Base-by-base conservation (phyloP, 2,888 invertebrate species). In the Gortyna flavago region DNA sequence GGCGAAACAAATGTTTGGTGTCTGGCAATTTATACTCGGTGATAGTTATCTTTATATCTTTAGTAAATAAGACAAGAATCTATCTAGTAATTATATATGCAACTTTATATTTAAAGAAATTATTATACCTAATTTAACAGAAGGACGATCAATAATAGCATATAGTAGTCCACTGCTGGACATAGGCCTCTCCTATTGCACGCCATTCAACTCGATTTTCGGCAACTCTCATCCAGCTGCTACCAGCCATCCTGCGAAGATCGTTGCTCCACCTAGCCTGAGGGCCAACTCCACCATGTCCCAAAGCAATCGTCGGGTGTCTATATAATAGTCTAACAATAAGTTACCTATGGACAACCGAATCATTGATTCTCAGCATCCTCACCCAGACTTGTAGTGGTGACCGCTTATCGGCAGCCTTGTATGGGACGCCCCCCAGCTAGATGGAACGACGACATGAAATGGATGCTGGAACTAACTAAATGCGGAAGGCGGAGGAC, bases 1-100 rank as follows among this genome's bases (percentile, higher is more conserved):
- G 80, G 74, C 78, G 62, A 66, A 57, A 75, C 83, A 71, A 88
- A 86, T 84, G 79, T 81, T 82, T 81, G 79, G 68, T 65, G 84
- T 72, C 83, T 85, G 69, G 66, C 66, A 70, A 87, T 79, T 79
- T 81, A 79, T 68, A 76, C 69, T 77, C 75, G 66, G 71, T 75
- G 87, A 84, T 84, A 72, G 76, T 74, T 71, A 87, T 80, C 80
- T 68, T 62, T 77, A 72, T 76, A 59, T 41, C 59, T 67, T 75
- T 35, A 18, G 75, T 81, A 81, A 80, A 71, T 72, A 85, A 71
- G 16, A 62, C 35, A 18, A 51, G 41, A 57, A 57, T 13, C n/a
- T 77, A 69, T 25, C 16, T 75, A 68, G 8, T 75, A 32, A 79
- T 59, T 65, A 82, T 54, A 51, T 54, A 59, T 59, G 48, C 57